Base-by-base conservation (phyloP, 2,888 invertebrate genomes). In the Apoderus coryli region DNA sequence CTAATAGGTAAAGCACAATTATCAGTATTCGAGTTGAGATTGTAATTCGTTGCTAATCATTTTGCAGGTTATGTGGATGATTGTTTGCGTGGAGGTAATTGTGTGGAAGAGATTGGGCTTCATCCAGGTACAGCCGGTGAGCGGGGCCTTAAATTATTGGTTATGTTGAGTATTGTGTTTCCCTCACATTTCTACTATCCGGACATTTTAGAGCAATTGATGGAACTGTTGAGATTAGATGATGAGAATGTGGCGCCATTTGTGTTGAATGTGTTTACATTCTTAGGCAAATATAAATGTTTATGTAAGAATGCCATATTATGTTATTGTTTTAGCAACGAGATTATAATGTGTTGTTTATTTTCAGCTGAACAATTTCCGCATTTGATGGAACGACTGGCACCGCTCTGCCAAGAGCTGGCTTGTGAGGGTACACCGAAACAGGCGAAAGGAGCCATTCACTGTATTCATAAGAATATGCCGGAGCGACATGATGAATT, bases 401-500 rank as follows among this genome's bases (percentile, higher is more conserved):
- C 85, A 16, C 84, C 86, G 2, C 69, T 88, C 28, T 85, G 93
- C 56, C 84, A 85, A 52, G 79, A 78, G 31, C 79, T 90, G 53
- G 84, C 89, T 0, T 76, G 84, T 47, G 74, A 75, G 24, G 95
- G 95, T 7, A 84, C 86, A 3, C 80, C 88, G 1, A 92, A 92
- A 57, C 93, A 95, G 59, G 90, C 93, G 4, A 96, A 96, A 60
- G 90, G 93, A 49, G 92, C 95, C 3, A 80, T 96, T 36, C 74
- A 88, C 43, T 95, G 93, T 59, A 72, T 96, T 31, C 84, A 72
- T 56, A 78, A 84, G 26, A 88, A 89, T 57, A 77, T 82, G 61
- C 65, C 66, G 3, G 67, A 67, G 25, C 60, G 74, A 48, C 74
- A 74, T 50, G 80, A 77, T 44, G 69, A 71, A 31, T 73, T 85